Base-by-base conservation (phyloP, 2,888 invertebrate species). In the Synergus umbraculus region DNA sequence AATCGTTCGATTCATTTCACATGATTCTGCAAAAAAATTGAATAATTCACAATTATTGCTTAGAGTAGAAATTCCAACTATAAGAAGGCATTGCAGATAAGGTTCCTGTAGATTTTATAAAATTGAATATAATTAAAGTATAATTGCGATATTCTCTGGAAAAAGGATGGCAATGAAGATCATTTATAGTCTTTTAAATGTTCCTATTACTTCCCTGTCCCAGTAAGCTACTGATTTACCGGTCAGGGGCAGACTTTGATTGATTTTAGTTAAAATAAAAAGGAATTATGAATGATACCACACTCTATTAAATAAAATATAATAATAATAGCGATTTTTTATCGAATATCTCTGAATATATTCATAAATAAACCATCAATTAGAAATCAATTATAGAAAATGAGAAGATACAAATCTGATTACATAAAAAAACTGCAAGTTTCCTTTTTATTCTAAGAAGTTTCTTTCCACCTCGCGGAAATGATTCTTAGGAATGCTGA, bases 141-240 rank as follows among this genome's bases (percentile, higher is more conserved):
- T 3, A 29, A 67, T 44, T 67, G 8, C 18, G 10, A 18, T 44
- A 67, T 37, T 73, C 37, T 54, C 10, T n/a, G n/a, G n/a, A n/a
- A 73, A 54, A 29, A 54, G n/a, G n/a, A 37, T 73, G 73, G 9
- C 73, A 49, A 73, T 73, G 73, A n/a, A 54, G 10, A 73, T 54
- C 49, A 49, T 54, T 49, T 37, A 54, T 73, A 54, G n/a, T 29
- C 29, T 54, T 37, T 54, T 73, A 15, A 54, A 15, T 22, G 3
- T 8, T 44, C 58, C 10, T 60, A n/a, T 15, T 63, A 64, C 63
- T 64, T 76, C 63, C 76, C 43, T 44, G 43, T 46, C 37, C 7
- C 43, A 76, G 22, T 29, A n/a, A n/a, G 54, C 12, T 37, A 54
- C 37, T 73, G 60, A 60, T 54, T 73, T 73, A 54, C 73, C 10